Evolutionary conservation across 2,888 invertebrate genomes (phyloP).

Genomic region (Limenitis camilla): DNA sequence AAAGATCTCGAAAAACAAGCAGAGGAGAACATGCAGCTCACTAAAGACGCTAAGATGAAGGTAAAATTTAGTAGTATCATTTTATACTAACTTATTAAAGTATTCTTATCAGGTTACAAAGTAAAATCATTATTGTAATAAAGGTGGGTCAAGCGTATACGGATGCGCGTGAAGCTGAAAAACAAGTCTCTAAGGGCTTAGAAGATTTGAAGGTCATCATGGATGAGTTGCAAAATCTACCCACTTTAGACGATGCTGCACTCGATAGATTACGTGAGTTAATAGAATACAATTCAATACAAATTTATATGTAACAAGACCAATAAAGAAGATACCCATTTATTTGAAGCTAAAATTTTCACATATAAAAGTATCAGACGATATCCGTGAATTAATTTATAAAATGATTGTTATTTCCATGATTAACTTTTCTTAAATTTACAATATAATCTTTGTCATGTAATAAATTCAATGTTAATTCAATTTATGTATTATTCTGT

Average conservation of each 20-base stretch:
- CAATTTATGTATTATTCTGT: too few species aligned
- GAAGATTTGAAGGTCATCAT: slow-evolving; percentile 85
- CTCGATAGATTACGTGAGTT: slow-evolving; percentile 75
- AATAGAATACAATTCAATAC: too few species aligned
- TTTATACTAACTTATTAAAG: neutral
- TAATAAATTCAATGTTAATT: too few species aligned
- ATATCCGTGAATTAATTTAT: too few species aligned
- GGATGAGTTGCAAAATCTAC: slow-evolving; percentile 82
- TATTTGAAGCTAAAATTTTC: neutral
- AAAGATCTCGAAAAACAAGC: slow-evolving; percentile 79
- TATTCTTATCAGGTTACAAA: neutral
- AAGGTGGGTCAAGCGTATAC: slow-evolving; percentile 92
- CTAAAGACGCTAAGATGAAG: slow-evolving; percentile 83
- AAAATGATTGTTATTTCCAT: too few species aligned
- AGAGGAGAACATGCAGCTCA: slow-evolving; percentile 79
- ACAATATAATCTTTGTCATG: too few species aligned
- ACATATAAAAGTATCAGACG: too few species aligned
- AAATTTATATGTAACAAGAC: neutral
- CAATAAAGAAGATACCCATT: neutral
- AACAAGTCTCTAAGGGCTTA: slow-evolving; percentile 86
- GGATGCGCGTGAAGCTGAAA: slow-evolving; percentile 85
- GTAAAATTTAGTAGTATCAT: slow-evolving; percentile 39
- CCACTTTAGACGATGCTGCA: slow-evolving; percentile 80
- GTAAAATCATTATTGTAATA: neutral
- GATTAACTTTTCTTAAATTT: too few species aligned